Base-by-base conservation (phyloP, 1,140 invertebrate species). In the Zaprionus inermis region DNA sequence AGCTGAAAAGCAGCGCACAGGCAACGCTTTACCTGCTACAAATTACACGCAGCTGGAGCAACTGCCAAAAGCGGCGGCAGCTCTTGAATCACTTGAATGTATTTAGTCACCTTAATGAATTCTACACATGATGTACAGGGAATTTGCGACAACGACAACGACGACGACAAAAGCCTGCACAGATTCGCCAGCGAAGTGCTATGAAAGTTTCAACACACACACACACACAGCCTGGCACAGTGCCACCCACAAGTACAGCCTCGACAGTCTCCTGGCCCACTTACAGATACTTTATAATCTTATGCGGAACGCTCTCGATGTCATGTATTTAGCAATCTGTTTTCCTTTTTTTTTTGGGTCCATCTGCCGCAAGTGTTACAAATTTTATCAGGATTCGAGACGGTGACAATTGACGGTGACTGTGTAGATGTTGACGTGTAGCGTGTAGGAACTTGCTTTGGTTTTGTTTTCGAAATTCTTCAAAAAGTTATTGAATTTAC, bases 91-190 rank as follows among this genome's bases (percentile, higher is more conserved):
- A 65, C 66, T 74, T 66, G 75, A 85, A 78, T 79, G 78, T 89
- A 89, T 89, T 89, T 89, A 89, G 84, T 79, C 84, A 89, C 84
- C 84, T 89, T 89, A 89, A 89, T 89, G 84, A 89, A 89, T 89
- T 89, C 84, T 89, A 89, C 84, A 89, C 84, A 89, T 89, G 84
- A 88, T 89, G 84, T 89, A 71, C 84, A 72, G 76, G 80, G 80
- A 75, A 71, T 82, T 83, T 90, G 81, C 73, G 78, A 16, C 36
- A 5, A n/a, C n/a, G 36, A 38, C 36, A 6, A 38, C 38, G n/a
- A 44, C 14, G n/a, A 44, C 38, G n/a, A 89, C 84, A 84, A 84
- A 89, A 89, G 84, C 84, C 77, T 78, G 80, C 80, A 83, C 84
- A 89, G 84, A 89, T 89, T 88, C 83, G 73, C 77, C 61, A 75